Evolutionary conservation across 30 jellyfish, hydroid and myxozoan species (phyloP).

Genomic region (Pelagia noctiluca): DNA sequence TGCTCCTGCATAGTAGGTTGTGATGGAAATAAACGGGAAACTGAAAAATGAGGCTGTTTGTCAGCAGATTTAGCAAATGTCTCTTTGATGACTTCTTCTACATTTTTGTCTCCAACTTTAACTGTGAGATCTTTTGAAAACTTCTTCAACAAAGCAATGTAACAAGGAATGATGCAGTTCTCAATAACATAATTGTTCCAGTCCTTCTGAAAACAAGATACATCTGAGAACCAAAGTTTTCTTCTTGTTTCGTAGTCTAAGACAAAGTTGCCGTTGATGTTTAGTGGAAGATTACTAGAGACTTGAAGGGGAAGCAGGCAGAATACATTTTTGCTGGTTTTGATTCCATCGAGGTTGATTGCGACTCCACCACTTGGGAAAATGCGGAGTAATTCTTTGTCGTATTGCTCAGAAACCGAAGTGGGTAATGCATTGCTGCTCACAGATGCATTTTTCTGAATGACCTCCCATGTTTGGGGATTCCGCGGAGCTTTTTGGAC

Average conservation of each 20-base stretch:
- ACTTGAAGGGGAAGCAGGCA: constrained; percentile 78
- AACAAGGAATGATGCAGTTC: constrained; percentile 72
- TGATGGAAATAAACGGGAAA: background rate
- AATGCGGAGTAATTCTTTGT: constrained; percentile 12
- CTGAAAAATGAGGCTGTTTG: background rate
- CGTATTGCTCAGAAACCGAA: constrained; percentile 17
- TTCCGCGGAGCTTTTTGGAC: background rate
- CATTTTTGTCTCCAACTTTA: background rate
- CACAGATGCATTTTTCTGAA: constrained; percentile 50
- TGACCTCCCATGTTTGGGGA: constrained; percentile 15
- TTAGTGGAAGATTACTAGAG: constrained; percentile 49
- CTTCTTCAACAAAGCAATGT: constrained; percentile 30
- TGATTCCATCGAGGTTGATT: background rate
- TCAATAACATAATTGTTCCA: constrained; percentile 75
- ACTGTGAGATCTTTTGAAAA: background rate
- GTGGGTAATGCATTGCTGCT: constrained; percentile 24
- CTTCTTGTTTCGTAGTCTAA: constrained; percentile 86
- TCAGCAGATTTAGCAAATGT: constrained; percentile 12
- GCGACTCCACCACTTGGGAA: constrained; percentile 88
- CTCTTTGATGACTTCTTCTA: background rate
- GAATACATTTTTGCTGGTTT: constrained; percentile 25
- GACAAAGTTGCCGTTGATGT: constrained; percentile 75
- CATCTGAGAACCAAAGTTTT: constrained; percentile 46
- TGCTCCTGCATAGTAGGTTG: background rate
- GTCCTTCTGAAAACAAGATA: constrained; percentile 33